phyloP scores from a whole-genome alignment of 2,888 invertebrate genomes.

The Tubulanus polymorphus region DNA sequence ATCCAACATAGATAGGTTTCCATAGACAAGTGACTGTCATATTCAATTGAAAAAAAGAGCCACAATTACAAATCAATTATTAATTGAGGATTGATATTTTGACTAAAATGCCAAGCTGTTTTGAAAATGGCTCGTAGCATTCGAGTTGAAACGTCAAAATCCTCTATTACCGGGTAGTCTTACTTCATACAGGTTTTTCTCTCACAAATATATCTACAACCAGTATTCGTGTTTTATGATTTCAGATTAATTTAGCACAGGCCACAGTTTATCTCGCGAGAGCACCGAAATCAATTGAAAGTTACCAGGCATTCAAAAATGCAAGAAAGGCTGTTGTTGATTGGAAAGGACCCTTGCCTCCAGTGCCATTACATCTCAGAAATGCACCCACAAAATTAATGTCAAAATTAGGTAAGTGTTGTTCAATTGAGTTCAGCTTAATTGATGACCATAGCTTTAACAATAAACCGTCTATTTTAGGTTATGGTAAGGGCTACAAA shows the following conservation, averaged over 20 bases:
- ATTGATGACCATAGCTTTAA: constrained; percentile 5
- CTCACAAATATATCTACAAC: too few relatives aligned
- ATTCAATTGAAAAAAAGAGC: neutral
- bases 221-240: neutral
- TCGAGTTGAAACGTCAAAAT: too few relatives aligned
- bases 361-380: constrained; percentile 72
- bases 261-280: constrained; percentile 72
- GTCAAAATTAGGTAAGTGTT: constrained; percentile 62
- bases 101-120: too few relatives aligned
- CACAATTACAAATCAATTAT: too few relatives aligned
- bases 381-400: constrained; percentile 77
- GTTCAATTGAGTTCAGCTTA: too few relatives aligned
- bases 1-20: too few relatives aligned
- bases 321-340: constrained; percentile 63
- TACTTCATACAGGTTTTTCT: too few relatives aligned
- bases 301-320: constrained; percentile 58
- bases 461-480: constrained; percentile 21
- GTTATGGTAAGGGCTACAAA: constrained; percentile 56
- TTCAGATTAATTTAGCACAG: constrained; percentile 64
- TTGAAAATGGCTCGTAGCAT: too few relatives aligned
- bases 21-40: too few relatives aligned
- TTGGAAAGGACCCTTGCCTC: constrained; percentile 67
- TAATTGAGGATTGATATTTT: too few relatives aligned
- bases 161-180: too few relatives aligned
- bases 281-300: constrained; percentile 70